Base-by-base conservation (phyloP, 1,140 invertebrate genomes). In the Leptinotarsa defecta region DNA sequence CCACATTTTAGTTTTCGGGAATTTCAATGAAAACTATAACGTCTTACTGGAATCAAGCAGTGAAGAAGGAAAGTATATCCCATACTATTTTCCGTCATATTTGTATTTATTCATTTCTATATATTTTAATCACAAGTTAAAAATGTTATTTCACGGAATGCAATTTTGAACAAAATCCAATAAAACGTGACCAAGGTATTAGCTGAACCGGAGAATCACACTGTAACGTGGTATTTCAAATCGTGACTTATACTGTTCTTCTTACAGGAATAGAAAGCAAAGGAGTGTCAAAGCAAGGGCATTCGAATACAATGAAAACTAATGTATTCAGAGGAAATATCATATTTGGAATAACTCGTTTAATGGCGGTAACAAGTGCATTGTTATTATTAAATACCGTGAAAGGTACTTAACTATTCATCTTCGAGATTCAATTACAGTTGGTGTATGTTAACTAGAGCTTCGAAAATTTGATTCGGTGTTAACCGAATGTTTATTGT, bases 81-180 rank as follows among this genome's bases (percentile, higher is more conserved):
- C 6, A 11, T 34, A 34, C 34, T 34, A 34, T 34, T 34, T 34
- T 34, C 6, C 27, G 5, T 34, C n/a, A 63, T 34, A 27, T 43
- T 15, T 48, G 19, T 63, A 48, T n/a, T 48, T n/a, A 75, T 52
- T 43, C 48, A 70, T 71, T 71, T 71, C 20, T 48, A 63, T 43
- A n/a, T 27, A 62, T 6, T 62, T 62, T 4, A 20, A 3, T 20
- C 1, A 62, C 13, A 19, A 20, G 0, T 20, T 3, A 13, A 62
- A 20, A 62, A 62, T n/a, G 13, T 17, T 34, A 34, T 34, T 34
- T 34, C 27, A 34, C 6, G 27, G 27, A 34, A 34, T 34, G 27
- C 27, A 34, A 8, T 34, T 34, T 6, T 8, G 27, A 34, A 34
- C 27, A 34, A 34, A 34, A 11, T 43, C 34, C 34, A 43, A 43